Percentiles rank a stretch among this genome's conserved stretches.
phyloP scores from a whole-genome alignment of 2,888 invertebrate genomes.

The Synergus laeviventris region DNA sequence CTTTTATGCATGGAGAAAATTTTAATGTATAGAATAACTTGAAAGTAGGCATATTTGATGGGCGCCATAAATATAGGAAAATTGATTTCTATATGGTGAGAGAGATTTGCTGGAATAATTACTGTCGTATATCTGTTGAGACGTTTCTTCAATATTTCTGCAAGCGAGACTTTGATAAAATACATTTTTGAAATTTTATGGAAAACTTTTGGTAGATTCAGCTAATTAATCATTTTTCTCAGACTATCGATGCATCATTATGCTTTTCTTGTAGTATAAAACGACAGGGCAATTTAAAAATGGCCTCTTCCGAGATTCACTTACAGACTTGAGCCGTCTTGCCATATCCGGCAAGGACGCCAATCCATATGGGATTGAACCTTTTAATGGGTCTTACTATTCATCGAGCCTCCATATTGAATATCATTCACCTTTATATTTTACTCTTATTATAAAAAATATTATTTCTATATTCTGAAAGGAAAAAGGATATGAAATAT shows the following conservation, averaged over 20 bases:
- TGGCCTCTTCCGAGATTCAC: constrained; percentile 55
- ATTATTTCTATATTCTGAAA: not conserved
- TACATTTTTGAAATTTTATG: not conserved
- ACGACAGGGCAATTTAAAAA: constrained; percentile 50
- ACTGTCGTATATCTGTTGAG: not conserved
- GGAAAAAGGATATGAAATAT: not conserved
- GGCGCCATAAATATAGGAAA: constrained; percentile 6
- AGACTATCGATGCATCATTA: constrained; percentile 34
- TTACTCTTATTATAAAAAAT: not conserved
- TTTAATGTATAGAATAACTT: not conserved
- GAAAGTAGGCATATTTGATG: constrained; percentile 6
- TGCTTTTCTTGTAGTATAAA: constrained; percentile 33
- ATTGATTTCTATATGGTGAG: not conserved
- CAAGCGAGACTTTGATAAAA: not conserved
- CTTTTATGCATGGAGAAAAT: constrained; percentile 19
- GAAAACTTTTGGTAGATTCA: not conserved
- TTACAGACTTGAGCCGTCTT: constrained; percentile 58
- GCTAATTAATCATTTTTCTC: constrained; percentile 11
- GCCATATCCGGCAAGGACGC: constrained; percentile 71
- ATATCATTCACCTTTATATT: not conserved
- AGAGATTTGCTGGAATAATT: not conserved
- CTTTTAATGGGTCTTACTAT: constrained; percentile 61
- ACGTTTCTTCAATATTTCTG: not conserved
- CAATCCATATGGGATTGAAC: constrained; percentile 59
- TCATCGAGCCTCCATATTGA: constrained; percentile 7